These are phyloP conservation scores for Rhagologus leucostigma DNA, from an alignment of 2,113 vertebrate species.

Conservation along the genomic window DNA sequence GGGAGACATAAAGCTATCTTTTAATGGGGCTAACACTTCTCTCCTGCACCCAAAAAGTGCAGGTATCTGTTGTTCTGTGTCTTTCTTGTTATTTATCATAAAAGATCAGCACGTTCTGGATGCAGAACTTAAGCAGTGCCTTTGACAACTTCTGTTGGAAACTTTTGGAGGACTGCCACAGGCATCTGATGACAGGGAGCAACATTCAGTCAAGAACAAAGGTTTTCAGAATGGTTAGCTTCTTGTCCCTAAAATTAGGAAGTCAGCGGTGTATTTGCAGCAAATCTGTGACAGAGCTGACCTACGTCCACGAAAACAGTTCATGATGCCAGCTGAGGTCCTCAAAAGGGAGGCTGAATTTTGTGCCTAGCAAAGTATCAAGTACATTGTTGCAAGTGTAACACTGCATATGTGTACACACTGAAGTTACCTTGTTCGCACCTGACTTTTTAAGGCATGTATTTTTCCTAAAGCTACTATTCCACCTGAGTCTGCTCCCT, in stretches of 20 bases:
- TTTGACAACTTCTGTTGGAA: neutral
- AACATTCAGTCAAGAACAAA: neutral
- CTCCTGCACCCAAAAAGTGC: neutral
- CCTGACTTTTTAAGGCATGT: neutral
- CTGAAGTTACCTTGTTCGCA: neutral
- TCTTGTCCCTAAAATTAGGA: neutral
- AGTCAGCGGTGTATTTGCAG: neutral
- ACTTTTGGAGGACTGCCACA: neutral
- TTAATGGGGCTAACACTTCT: neutral
- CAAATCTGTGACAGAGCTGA: neutral
- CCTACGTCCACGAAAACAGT: neutral
- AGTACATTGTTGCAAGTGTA: neutral
- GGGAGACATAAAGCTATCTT: neutral
- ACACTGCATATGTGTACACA: rapidly evolving
- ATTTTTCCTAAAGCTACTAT: neutral
- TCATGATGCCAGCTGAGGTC: neutral
- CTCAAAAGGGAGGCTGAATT: neutral
- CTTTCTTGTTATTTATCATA: neutral
- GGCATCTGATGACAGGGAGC: neutral
- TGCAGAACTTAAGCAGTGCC: neutral
- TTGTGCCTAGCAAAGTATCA: neutral
- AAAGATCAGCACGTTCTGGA: neutral
- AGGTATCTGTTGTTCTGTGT: neutral
- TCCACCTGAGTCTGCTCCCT: neutral
- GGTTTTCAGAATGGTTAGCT: neutral